Evolutionary conservation across 2,888 invertebrate species (phyloP).

Genomic region (Nymphalis urticae): DNA sequence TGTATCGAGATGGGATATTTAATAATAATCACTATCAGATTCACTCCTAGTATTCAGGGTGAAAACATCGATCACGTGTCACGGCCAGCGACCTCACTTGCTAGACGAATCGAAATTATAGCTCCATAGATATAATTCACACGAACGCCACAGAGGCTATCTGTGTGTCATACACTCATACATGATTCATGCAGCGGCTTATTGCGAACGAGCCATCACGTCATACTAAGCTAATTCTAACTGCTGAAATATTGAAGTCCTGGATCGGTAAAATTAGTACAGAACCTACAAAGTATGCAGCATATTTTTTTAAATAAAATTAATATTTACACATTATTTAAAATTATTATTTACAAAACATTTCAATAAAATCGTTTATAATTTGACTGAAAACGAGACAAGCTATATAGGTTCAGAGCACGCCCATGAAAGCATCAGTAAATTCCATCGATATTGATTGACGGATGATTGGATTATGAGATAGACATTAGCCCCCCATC

Average conservation of each 20-base stretch:
- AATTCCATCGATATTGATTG: neutral
- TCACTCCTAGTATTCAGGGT: slow-evolving; percentile 4
- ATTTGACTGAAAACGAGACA: neutral
- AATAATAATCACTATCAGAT: slow-evolving; percentile 3
- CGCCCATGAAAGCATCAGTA: neutral
- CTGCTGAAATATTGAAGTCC: slow-evolving; percentile 11
- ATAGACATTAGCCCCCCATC: no score
- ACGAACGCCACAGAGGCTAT: slow-evolving; percentile 55
- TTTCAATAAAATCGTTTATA: neutral
- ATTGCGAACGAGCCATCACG: slow-evolving; percentile 42
- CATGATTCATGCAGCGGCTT: slow-evolving; percentile 55
- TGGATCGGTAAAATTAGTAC: neutral
- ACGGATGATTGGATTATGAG: neutral
- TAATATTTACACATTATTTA: neutral
- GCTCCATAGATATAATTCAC: slow-evolving; percentile 49
- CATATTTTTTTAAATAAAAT: neutral
- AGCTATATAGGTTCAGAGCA: neutral
- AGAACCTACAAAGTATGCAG: neutral
- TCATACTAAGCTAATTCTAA: slow-evolving; percentile 39
- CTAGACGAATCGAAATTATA: slow-evolving; percentile 51
- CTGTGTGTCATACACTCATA: slow-evolving; percentile 50
- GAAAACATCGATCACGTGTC: slow-evolving; percentile 34
- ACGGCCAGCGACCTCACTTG: slow-evolving; percentile 51
- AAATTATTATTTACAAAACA: neutral
- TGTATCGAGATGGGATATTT: neutral